Evolutionary conservation across 2,113 vertebrate genomes (phyloP).

Genomic region (Plecturocebus donacophilus): DNA sequence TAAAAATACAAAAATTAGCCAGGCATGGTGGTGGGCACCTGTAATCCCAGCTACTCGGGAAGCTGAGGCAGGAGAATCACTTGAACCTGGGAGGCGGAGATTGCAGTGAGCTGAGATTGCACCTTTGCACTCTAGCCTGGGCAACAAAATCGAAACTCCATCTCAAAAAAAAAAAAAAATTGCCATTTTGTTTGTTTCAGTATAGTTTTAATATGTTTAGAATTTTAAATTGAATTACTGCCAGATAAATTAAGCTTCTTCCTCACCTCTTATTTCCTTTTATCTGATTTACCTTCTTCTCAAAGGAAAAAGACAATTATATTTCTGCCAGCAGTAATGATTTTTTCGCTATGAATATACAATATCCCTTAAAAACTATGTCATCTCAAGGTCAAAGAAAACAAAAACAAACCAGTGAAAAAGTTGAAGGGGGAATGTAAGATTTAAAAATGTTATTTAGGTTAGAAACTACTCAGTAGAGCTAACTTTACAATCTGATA

Average conservation of each 20-base stretch:
- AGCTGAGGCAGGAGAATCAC: too few relatives aligned
- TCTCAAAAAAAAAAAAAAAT: not conserved
- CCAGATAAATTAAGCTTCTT: not conserved
- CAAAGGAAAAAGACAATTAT: not conserved
- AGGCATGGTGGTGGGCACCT: too few relatives aligned
- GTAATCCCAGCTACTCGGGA: too few relatives aligned
- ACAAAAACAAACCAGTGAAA: not conserved
- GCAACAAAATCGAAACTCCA: not conserved
- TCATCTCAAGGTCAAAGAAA: not conserved
- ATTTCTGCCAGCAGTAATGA: not conserved
- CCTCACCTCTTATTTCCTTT: not conserved
- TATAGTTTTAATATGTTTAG: not conserved
- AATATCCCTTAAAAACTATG: not conserved
- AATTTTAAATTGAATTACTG: conserved; percentile 29
- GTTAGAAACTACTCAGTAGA: not conserved
- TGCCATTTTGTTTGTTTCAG: not conserved
- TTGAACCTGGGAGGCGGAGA: too few relatives aligned
- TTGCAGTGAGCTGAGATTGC: too few relatives aligned
- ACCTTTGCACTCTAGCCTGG: too few relatives aligned
- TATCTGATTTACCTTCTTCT: conserved; percentile 13
- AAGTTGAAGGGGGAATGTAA: not conserved
- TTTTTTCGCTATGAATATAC: not conserved
- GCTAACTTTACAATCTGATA: not conserved
- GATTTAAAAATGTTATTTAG: not conserved
- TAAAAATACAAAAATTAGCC: too few relatives aligned